phyloP scores from a whole-genome alignment of 1,140 invertebrate species.

The Amphibalanus amphitrite region DNA sequence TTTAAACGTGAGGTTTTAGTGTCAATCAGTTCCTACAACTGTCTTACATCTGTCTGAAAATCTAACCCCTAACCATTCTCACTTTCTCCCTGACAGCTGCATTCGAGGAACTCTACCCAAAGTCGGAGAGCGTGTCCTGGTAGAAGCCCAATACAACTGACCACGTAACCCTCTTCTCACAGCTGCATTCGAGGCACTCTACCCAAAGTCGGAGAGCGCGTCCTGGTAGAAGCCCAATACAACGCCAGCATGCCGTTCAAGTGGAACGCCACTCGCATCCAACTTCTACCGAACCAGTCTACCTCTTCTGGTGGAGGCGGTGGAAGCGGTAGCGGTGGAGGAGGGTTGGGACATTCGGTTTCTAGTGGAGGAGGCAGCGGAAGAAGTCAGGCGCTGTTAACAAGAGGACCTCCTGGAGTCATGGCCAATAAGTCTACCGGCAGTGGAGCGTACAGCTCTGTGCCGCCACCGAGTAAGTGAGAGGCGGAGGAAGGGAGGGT shows the following conservation, averaged over 20 bases:
- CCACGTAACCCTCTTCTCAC: constrained; percentile 19
- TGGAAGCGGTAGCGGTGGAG: constrained; percentile 2
- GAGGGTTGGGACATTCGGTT: background rate
- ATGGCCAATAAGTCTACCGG: background rate
- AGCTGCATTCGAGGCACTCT: constrained; percentile 62
- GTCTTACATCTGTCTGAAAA: no score
- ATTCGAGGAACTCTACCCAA: no score
- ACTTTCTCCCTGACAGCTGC: no score
- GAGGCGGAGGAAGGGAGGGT: no score
- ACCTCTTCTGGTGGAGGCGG: constrained; percentile 17
- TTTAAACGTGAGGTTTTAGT: no score
- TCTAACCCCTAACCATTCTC: no score
- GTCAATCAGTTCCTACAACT: no score
- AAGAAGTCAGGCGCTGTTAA: no score
- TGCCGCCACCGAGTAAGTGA: constrained; percentile 11
- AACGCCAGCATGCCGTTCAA: constrained; percentile 92
- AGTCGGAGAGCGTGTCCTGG: no score
- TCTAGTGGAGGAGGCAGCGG: no score
- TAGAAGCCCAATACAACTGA: no score
- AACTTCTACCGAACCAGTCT: constrained; percentile 48
- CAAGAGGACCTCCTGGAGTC: no score
- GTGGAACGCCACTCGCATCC: constrained; percentile 90
- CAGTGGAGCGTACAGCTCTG: constrained; percentile 6
- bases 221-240: constrained; percentile 78
- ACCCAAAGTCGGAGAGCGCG: constrained; percentile 65